Base-by-base conservation (phyloP, 2,797 vertebrate species). In the Sebastes diaconus region DNA sequence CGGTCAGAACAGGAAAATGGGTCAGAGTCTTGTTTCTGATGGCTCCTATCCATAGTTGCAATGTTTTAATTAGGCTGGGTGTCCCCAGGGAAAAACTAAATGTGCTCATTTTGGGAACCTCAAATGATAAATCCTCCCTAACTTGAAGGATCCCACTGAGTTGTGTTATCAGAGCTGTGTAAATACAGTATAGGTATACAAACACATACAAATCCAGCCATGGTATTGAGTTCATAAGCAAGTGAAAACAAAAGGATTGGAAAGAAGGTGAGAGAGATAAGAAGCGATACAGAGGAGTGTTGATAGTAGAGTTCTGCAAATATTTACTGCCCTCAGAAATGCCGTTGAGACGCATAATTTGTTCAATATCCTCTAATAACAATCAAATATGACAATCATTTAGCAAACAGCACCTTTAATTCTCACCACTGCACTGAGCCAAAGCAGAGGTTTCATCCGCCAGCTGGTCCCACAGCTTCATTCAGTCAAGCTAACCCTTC, bases 21-120 rank as follows among this genome's bases (percentile, higher is more conserved):
- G 74, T 85, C 77, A 81, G n/a, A 73, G 22, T 78, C 20, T 73
- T 52, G n/a, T 67, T 84, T 75, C 54, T 60, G 34, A 68, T 46
- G 29, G 22, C 7, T 79, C 14, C 39, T 54, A 58, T 46, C 60
- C 61, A 71, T 32, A 54, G 69, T 32, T 25, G 69, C 24, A 73
- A 29, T 79, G 20, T 79, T 87, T 84, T 83, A 85, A 83, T 87
- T 80, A 81, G 59, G 25, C 22, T 7, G 1, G 3, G 11, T 65
- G 4, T 83, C 79, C 68, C 57, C 22, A 8, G 63, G 66, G 86
- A 6, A 1, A 68, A 67, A 80, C 13, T 16, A 18, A 64, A 54
- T 75, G 27, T 70, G 27, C 36, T 67, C 66, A 72, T 58, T 84
- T 55, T 61, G 63, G 20, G 64, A 84, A 68, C 22, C 42, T 81